These are phyloP conservation scores for Colius striatus DNA, from an alignment of 2,113 vertebrate species.

Conservation along the genomic window DNA sequence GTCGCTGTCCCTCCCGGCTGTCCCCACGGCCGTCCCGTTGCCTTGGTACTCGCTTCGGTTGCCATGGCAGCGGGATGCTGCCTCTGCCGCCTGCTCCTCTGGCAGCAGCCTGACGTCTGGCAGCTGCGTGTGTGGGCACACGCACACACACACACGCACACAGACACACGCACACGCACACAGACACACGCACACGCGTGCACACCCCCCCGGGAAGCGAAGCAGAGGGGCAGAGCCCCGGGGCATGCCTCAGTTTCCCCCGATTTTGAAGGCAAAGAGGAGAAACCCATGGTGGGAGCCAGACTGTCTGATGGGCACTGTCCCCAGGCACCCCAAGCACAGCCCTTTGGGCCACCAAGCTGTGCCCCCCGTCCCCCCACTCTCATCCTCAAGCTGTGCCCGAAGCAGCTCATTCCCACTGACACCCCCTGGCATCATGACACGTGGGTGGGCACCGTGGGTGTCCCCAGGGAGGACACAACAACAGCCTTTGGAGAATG, in stretches of 20 bases:
- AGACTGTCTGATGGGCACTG: no score
- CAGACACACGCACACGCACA: no score
- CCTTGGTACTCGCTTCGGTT: conserved; percentile 46
- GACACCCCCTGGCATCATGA: fast-evolving
- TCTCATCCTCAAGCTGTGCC: background rate
- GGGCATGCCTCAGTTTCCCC: background rate
- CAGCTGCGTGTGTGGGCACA: background rate
- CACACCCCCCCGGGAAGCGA: background rate
- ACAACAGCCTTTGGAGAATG: fast-evolving
- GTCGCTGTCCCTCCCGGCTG: background rate
- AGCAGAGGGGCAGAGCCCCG: background rate
- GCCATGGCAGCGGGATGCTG: conserved; percentile 59
- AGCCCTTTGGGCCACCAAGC: background rate
- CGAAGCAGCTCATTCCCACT: background rate
- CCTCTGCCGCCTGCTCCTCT: background rate
- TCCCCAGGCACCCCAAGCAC: no score
- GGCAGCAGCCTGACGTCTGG: background rate
- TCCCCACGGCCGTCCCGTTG: conserved; percentile 36
- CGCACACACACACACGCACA: background rate
- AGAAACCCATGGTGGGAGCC: fast-evolving
- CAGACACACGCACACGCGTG: no score
- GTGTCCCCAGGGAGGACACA: background rate
- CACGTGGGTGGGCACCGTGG: fast-evolving
- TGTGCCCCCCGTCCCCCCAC: background rate
- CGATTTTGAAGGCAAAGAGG: background rate